Evolutionary conservation across 1,140 invertebrate species (phyloP).

Genomic region (Nasonia longicornis): DNA sequence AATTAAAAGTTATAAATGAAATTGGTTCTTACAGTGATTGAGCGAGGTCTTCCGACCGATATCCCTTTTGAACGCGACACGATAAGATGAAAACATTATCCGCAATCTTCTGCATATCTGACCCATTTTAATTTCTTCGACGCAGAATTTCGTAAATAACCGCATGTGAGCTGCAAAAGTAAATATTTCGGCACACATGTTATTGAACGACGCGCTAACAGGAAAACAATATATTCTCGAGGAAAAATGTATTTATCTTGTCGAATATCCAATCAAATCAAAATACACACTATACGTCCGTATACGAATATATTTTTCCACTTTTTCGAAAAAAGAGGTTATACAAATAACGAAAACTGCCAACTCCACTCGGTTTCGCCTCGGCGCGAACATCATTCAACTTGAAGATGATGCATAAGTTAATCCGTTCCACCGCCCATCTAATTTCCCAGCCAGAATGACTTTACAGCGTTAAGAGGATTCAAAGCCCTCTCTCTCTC

Average conservation of each 20-base stretch:
- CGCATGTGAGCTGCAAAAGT: too few relatives aligned
- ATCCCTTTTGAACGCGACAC: background rate
- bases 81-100: background rate
- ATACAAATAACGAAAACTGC: background rate
- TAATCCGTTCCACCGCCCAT: background rate
- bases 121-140: too few relatives aligned
- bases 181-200: too few relatives aligned
- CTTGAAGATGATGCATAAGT: slow-evolving; percentile 15
- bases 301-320: background rate
- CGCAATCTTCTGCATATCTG: too few relatives aligned
- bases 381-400: background rate
- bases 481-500: background rate
- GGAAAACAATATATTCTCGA: background rate
- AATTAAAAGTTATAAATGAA: slow-evolving; percentile 60
- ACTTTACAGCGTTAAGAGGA: slow-evolving; percentile 11
- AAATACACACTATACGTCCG: background rate
- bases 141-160: too few relatives aligned
- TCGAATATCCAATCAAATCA: too few relatives aligned
- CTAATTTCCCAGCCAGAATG: background rate
- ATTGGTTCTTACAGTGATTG: slow-evolving; percentile 40
- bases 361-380: background rate
- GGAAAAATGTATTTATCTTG: background rate
- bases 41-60: background rate
- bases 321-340: background rate
- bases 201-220: too few relatives aligned